Evolutionary conservation across 1,140 invertebrate genomes (phyloP), one percentile per base, ranked within the genome.

Genomic region (Marisa cornuarietis): DNA sequence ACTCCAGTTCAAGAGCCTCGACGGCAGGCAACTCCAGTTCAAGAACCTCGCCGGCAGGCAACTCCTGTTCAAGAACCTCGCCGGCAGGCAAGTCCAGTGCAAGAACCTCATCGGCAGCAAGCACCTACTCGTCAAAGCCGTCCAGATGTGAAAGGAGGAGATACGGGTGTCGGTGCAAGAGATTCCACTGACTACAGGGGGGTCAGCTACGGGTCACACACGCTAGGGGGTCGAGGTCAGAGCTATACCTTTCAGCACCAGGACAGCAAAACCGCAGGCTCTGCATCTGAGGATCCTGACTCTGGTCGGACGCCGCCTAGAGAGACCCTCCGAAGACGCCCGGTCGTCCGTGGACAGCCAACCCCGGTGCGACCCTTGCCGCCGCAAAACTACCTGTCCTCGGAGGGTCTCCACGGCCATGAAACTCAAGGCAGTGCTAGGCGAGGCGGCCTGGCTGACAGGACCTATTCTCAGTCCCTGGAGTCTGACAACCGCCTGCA

Each of bases 121-220:
- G 18, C 62, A 8, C 51, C 73, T 22, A 16, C 7, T 26, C 51
- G 22, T 26, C 51, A 20, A 24, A 8, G 18, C 54, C 18, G 31
- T n/a, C 31, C 54, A n/a, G 51, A 9, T 9, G 22, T 58, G 62
- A 22, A 26, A 31, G 22, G 31, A 54, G 58, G 20, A 20, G 49
- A 24, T 61, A 22, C 26, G 20, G 26, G 24, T 18, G 62, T 20
- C n/a, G 31, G 22, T 22, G n/a, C 22, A 22, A 52, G 18, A 20
- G 31, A 24, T 16, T 51, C 42, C 20, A 66, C n/a, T 8, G 49
- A 78, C 58, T 81, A 81, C 72, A 65, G 68, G 5, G 75, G 75
- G 20, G 20, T 65, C 14, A 77, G 73, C 42, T 82, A 82, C 69
- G 81, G 81, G 9, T 79, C 73, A 16, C 81, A 82, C 69, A 82